phyloP scores from a whole-genome alignment of 1,140 invertebrate genomes.

The Papilio polyxenes region DNA sequence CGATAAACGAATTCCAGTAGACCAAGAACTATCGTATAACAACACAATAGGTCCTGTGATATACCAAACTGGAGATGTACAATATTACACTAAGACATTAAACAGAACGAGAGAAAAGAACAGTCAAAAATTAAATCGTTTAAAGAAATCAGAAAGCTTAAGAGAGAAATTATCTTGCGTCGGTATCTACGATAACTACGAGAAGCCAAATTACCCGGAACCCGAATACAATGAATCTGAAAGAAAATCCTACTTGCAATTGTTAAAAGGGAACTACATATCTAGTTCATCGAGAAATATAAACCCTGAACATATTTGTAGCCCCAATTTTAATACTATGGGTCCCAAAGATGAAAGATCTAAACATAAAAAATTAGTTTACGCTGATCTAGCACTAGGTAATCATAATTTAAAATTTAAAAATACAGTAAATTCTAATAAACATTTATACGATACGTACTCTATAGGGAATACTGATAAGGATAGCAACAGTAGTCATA shows the following conservation, averaged over 20 bases:
- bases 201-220: constrained; percentile 78
- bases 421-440: constrained; percentile 81
- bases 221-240: constrained; percentile 77
- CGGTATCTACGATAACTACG: constrained; percentile 74
- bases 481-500: constrained; percentile 69
- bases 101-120: constrained; percentile 76
- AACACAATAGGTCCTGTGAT: constrained; percentile 78
- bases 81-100: constrained; percentile 78
- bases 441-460: constrained; percentile 79
- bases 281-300: constrained; percentile 74
- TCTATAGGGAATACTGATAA: constrained; percentile 69
- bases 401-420: constrained; percentile 82
- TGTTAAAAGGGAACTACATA: constrained; percentile 77
- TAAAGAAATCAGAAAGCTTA: constrained; percentile 79
- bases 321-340: constrained; percentile 64
- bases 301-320: constrained; percentile 67
- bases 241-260: constrained; percentile 77
- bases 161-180: constrained; percentile 79
- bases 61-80: constrained; percentile 69
- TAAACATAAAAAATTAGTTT: constrained; percentile 78
- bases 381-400: constrained; percentile 79
- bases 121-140: constrained; percentile 70
- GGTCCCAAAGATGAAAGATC: constrained; percentile 67
- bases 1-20: constrained; percentile 71
- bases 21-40: constrained; percentile 73